Evolutionary conservation across 1,140 invertebrate genomes (phyloP).

Genomic region (Samia ricini): DNA sequence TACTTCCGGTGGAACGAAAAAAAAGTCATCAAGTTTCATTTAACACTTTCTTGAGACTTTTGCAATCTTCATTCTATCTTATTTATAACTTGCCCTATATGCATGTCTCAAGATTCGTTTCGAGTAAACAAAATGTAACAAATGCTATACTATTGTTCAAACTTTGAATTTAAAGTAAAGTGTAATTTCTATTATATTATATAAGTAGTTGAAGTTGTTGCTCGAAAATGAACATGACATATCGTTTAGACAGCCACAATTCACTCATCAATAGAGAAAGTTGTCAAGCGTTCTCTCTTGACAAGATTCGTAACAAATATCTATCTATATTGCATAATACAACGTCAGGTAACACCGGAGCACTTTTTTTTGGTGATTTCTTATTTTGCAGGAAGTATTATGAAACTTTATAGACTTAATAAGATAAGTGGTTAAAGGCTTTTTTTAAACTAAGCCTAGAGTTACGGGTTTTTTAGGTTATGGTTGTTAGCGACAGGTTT

Average conservation of each 20-base stretch:
- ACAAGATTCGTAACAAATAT: constrained; percentile 22
- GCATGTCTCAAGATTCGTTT: too few species aligned
- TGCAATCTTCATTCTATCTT: too few species aligned
- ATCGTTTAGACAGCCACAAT: not conserved
- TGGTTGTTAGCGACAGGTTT: too few species aligned
- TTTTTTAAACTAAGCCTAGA: too few species aligned
- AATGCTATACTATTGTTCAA: not conserved
- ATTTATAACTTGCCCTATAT: too few species aligned
- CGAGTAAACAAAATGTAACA: too few species aligned
- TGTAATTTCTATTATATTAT: not conserved
- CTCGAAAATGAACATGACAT: not conserved
- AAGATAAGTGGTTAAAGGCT: not conserved
- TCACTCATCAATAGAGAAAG: constrained; percentile 35
- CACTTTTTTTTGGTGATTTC: constrained; percentile 1
- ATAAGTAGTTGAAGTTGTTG: not conserved
- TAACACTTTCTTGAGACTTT: too few species aligned
- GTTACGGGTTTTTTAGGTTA: too few species aligned
- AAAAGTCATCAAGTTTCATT: too few species aligned
- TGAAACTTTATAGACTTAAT: not conserved
- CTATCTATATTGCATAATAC: constrained; percentile 3
- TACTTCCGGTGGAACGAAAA: too few species aligned
- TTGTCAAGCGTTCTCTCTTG: constrained; percentile 26
- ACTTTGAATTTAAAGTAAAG: not conserved
- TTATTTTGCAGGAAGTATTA: not conserved
- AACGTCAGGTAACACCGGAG: not conserved